These are phyloP conservation scores for Enteromius trimaculatus DNA, from an alignment of 2,797 vertebrate species.

Conservation along the genomic window DNA sequence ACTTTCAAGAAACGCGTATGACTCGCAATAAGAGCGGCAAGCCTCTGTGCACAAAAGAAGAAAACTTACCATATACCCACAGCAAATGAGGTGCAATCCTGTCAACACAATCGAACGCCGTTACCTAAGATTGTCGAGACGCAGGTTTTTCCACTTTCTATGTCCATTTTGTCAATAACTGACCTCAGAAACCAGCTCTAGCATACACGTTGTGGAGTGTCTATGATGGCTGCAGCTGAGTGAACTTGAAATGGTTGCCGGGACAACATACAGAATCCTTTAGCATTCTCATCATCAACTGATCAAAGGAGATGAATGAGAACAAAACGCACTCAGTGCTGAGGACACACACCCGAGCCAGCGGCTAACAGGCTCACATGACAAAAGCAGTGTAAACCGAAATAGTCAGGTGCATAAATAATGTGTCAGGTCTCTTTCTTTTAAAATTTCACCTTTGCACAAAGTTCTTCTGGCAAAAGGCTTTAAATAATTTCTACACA, in stretches of 20 bases:
- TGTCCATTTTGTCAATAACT: constrained; percentile 12
- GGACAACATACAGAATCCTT: constrained; percentile 59
- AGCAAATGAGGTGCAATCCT: constrained; percentile 9
- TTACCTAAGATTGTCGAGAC: constrained; percentile 18
- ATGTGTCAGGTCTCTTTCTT: background rate
- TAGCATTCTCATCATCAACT: constrained; percentile 58
- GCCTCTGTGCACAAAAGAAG: background rate
- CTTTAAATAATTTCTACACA: background rate
- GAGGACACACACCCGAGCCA: background rate
- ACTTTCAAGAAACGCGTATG: constrained; percentile 38
- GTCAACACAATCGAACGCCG: background rate
- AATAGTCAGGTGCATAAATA: background rate
- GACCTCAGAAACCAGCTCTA: constrained; percentile 31
- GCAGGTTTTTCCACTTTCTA: background rate
- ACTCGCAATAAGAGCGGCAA: background rate
- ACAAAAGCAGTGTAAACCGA: constrained; percentile 18
- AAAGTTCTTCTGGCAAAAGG: background rate
- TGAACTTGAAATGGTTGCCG: constrained; percentile 66
- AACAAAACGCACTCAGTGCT: constrained; percentile 42
- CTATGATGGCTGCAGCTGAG: constrained; percentile 64
- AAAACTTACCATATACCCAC: constrained; percentile 9
- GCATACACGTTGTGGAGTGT: constrained; percentile 63
- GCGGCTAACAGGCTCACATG: constrained; percentile 1
- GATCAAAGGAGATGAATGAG: constrained; percentile 58
- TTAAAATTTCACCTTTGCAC: background rate